These are phyloP conservation scores for Dasysyrphus albostriatus DNA, from an alignment of 2,888 invertebrate genomes.

Conservation along the genomic window DNA sequence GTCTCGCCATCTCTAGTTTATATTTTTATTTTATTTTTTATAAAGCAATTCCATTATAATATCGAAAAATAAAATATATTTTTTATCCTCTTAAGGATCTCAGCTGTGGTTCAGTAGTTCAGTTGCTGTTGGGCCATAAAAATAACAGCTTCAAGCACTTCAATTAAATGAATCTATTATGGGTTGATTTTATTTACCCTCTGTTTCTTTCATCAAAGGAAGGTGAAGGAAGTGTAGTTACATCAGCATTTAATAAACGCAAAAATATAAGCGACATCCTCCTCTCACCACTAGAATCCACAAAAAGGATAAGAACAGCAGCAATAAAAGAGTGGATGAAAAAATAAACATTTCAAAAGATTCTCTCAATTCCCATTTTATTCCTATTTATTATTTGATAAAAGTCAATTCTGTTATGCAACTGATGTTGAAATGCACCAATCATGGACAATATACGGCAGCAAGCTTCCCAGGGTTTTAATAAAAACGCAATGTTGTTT, in stretches of 20 bases:
- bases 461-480: neutral
- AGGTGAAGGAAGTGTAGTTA: neutral
- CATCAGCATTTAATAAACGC: constrained; percentile 6
- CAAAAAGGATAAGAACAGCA: neutral
- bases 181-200: constrained; percentile 9
- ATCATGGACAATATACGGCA: neutral
- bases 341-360: constrained; percentile 38
- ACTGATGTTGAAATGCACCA: constrained; percentile 12
- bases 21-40: too few relatives aligned
- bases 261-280: neutral
- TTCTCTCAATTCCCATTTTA: constrained; percentile 30
- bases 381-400: constrained; percentile 21
- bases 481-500: neutral
- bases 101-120: neutral
- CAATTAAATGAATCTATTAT: constrained; percentile 7
- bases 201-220: neutral
- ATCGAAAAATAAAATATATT: neutral
- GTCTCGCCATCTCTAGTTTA: too few relatives aligned
- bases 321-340: constrained; percentile 8
- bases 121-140: neutral
- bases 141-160: constrained; percentile 1
- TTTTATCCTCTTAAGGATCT: neutral
- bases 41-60: too few relatives aligned
- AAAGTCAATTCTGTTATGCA: constrained; percentile 24
- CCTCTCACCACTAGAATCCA: neutral